Evolutionary conservation across 2,888 invertebrate genomes (phyloP), one percentile per base, ranked within the genome.

Genomic region (Fragum sueziense): DNA sequence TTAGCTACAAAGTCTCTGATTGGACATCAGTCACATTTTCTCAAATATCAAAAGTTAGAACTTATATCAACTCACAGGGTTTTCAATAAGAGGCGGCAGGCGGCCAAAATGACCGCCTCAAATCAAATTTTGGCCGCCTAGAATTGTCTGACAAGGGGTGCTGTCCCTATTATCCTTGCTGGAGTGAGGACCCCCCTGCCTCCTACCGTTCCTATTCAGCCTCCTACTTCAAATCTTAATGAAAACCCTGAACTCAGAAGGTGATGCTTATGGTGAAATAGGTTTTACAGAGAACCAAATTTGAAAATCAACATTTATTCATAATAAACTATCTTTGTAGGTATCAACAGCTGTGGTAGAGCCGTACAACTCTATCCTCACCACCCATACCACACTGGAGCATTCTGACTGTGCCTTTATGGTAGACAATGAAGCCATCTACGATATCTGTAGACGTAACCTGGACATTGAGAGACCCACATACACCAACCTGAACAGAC

Each of bases 321-420:
- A n/a, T n/a, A n/a, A n/a, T n/a, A 41, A 47, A 2, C 25, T 2
- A 22, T 20, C 31, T 25, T 65, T 41, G 9, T 41, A 80, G 80
- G 77, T 77, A 14, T 73, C 77, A 9, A 77, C 77, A 31, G 77
- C 77, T 27, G 77, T 77, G 51, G 74, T 79, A 1, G 79, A 79
- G 59, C 79, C 79, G 14, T 79, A 79, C 68, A 79, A 79, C 82
- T 70, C 79, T 22, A 68, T 79, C 47, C 65, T 79, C 71, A 79
- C 79, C 7, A 79, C 79, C 37, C 79, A 79, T 59, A 79, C 79
- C 11, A 98, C 98, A 79, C 88, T 95, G 84, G 98, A 98, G 93
- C 98, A 98, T 94, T 97, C 97, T 0, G 98, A 98, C 95, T 98
- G 98, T 94, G 97, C 98, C 68, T 98, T 98, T 94, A 98, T 98